Evolutionary conservation across 2,113 vertebrate species (phyloP), one percentile per base, ranked within the genome.

Genomic region (Amphiprion percula): DNA sequence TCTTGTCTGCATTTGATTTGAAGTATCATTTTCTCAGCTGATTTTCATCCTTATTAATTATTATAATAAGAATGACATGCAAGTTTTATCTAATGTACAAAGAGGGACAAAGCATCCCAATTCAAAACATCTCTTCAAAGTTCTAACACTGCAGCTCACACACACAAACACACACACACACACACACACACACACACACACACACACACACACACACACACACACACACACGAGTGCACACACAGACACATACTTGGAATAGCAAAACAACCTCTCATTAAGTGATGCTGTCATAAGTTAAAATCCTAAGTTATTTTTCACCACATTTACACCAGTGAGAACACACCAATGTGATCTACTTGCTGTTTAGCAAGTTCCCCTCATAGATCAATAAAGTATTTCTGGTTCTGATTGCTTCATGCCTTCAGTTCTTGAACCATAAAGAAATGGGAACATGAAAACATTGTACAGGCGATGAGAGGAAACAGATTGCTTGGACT

Each of bases 31-130:
- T 79, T 71, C 68, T 79, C 26, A 6, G 16, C 50, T 55, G 33
- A 80, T 83, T 82, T 60, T 56, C 23, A 67, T 39, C 16, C 2
- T 63, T 76, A 50, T 67, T 79, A 77, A 82, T 83, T 84, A 80
- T 80, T 77, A 54, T 53, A 17, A 78, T 49, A 33, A 65, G 30
- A 53, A 59, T 33, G 30, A 33, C 46, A 39, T 7, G 41, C 58
- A 2, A 19, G 23, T 16, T 73, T 67, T n/a, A 50, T 44, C 64
- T 65, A 5, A 56, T 50, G 67, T 26, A 47, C 26, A 70, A 55
- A 60, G 11, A 23, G 24, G 58, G 39, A 70, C 75, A 46, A 0
- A 69, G 58, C 49, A 19, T 83, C 26, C 46, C 15, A 26, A 79
- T 71, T 68, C 62, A 46, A 75, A 83, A 77, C 30, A 85, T 24